A percentile compares a stretch with the other conserved stretches of the same genome.
Conservation (phyloP, 2,888 invertebrate species). For the Dexiosoma caninum region DNA sequence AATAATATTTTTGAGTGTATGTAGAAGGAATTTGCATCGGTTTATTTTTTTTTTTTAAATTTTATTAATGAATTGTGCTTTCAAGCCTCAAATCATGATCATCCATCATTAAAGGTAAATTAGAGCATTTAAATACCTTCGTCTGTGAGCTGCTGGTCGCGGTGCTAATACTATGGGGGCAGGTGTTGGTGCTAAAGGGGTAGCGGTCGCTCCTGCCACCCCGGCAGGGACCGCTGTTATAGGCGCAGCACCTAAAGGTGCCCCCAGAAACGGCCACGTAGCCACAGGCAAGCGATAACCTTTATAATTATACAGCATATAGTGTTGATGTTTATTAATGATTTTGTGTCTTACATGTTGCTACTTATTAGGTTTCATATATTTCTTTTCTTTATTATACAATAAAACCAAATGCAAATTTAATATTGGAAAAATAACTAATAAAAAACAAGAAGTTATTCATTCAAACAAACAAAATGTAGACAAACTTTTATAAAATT, state of each 20-base stretch:
- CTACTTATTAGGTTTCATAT: background rate
- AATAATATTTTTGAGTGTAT: conserved; percentile 19
- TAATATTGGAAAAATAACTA: background rate
- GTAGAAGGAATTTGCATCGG: background rate
- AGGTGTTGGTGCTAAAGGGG: conserved; percentile 78
- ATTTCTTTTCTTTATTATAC: too few species aligned
- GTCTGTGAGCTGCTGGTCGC: conserved; percentile 85
- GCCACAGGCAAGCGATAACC: conserved; percentile 87
- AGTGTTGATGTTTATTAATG: conserved; percentile 24
- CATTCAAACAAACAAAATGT: background rate
- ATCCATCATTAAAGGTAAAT: conserved; percentile 38
- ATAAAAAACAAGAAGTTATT: background rate
- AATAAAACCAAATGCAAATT: background rate
- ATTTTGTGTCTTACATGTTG: background rate
- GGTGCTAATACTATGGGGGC: conserved; percentile 83
- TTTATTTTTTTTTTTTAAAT: background rate
- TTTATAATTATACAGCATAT: conserved; percentile 70
- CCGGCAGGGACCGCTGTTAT: conserved; percentile 80
- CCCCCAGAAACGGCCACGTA: conserved; percentile 86
- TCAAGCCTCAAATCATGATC: conserved; percentile 64
- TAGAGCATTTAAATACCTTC: conserved; percentile 80
- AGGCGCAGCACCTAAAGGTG: conserved; percentile 78
- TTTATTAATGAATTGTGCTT: conserved; percentile 75
- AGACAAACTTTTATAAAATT: background rate
- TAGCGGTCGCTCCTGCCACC: conserved; percentile 74